Evolutionary conservation across 2,113 vertebrate genomes (phyloP).

Genomic region (Mustelus asterias): DNA sequence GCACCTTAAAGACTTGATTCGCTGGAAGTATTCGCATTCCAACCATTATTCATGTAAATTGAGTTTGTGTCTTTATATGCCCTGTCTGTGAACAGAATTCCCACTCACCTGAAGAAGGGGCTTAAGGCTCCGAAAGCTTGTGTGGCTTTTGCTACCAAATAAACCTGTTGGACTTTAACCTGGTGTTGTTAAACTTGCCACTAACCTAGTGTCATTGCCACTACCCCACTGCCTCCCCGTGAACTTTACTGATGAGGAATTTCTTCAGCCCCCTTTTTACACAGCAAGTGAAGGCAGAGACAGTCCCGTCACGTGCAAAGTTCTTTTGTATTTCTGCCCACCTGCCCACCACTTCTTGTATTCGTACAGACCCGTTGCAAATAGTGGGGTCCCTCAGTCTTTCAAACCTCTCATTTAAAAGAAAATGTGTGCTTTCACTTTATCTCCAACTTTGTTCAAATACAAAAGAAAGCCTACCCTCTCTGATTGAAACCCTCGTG

Average conservation of each 20-base stretch:
- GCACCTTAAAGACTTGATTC: too few species aligned
- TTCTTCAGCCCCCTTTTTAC: background rate
- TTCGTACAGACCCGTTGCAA: background rate
- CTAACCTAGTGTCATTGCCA: too few species aligned
- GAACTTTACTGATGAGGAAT: background rate
- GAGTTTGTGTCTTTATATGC: too few species aligned
- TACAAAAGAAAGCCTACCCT: background rate
- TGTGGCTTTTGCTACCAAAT: too few species aligned
- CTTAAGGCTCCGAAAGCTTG: too few species aligned
- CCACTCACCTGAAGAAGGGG: too few species aligned
- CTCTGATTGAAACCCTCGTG: background rate
- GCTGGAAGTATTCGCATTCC: too few species aligned
- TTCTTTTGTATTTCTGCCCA: background rate
- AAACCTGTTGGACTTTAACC: too few species aligned
- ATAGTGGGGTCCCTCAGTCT: background rate
- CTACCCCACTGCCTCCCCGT: too few species aligned
- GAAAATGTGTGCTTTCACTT: background rate
- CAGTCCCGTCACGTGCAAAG: background rate
- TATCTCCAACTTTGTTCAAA: background rate
- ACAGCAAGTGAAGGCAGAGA: background rate
- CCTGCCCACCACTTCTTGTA: background rate
- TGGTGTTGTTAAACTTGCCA: too few species aligned
- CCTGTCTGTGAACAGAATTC: too few species aligned
- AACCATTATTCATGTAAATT: too few species aligned
- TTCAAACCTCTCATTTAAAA: background rate